These are phyloP conservation scores for Neodontobutis hainanensis DNA, from an alignment of 2,113 vertebrate species.

Conservation along the genomic window DNA sequence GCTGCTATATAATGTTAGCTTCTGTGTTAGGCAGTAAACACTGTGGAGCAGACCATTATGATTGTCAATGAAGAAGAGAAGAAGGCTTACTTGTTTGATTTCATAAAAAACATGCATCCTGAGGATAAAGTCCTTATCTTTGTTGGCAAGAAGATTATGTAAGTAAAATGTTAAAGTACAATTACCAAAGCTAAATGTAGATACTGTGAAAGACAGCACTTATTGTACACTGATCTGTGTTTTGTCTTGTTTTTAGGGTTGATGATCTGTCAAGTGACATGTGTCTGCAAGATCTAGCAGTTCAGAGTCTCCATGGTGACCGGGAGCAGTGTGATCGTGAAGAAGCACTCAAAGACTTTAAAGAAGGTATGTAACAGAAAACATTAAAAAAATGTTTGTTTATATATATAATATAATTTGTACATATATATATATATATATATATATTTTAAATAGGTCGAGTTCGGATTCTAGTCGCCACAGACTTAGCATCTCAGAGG, in stretches of 20 bases:
- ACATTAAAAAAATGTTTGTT: background rate
- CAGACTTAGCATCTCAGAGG: constrained; percentile 93
- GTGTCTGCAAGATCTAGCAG: constrained; percentile 84
- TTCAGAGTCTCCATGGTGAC: constrained; percentile 92
- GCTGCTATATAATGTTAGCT: background rate
- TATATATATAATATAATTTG: background rate
- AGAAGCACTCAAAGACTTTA: constrained; percentile 92
- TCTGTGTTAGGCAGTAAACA: constrained; percentile 85
- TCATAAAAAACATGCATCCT: constrained; percentile 86
- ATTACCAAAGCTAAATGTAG: background rate
- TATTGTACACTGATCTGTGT: background rate
- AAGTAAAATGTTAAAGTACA: constrained; percentile 57
- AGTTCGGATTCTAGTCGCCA: constrained; percentile 92
- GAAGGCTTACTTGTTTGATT: constrained; percentile 81
- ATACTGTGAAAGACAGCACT: background rate
- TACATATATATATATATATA: background rate
- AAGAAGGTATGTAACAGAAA: constrained; percentile 73
- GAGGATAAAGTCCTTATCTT: constrained; percentile 93
- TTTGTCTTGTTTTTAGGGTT: constrained; percentile 72
- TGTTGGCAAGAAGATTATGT: constrained; percentile 91
- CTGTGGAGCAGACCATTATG: constrained; percentile 87
- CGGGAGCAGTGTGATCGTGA: constrained; percentile 92
- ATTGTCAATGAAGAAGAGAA: constrained; percentile 91
- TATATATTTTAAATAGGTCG: constrained; percentile 81
- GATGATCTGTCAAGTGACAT: constrained; percentile 95